Conservation (phyloP, 2,888 invertebrate genomes). For the Rhagonycha fulva region DNA sequence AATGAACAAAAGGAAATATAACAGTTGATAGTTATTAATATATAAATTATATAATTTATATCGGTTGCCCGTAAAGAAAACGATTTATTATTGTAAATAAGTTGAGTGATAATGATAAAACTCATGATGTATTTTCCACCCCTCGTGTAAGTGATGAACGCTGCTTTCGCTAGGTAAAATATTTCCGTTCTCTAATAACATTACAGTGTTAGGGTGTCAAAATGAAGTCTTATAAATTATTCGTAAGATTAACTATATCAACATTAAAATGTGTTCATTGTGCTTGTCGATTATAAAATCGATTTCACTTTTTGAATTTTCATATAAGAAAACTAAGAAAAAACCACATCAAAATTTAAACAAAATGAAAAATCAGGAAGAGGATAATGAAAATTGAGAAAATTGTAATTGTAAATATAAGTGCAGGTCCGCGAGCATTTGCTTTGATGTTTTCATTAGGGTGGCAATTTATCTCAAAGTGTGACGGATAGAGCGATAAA, state of each 20-base stretch:
- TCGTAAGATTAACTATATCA: background rate
- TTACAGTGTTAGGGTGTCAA: background rate
- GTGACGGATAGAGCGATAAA: no score
- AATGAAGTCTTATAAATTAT: conserved; percentile 1
- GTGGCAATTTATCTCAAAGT: no score
- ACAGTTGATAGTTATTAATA: background rate
- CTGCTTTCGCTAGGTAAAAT: conserved; percentile 1
- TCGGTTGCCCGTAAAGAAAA: background rate
- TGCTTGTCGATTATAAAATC: background rate
- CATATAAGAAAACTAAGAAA: no score
- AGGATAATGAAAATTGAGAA: no score
- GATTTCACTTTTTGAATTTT: background rate
- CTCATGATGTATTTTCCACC: background rate
- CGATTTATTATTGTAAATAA: background rate
- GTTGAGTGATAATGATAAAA: background rate
- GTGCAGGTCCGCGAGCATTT: no score
- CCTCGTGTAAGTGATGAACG: background rate
- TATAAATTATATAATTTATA: background rate
- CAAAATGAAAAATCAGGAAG: no score
- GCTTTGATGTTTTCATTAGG: no score
- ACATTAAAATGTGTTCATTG: background rate
- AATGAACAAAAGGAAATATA: background rate
- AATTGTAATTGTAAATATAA: no score
- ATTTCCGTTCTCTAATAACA: background rate
- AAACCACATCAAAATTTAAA: no score